phyloP scores from a whole-genome alignment of 2,113 vertebrate genomes.

The Platichthys flesus region DNA sequence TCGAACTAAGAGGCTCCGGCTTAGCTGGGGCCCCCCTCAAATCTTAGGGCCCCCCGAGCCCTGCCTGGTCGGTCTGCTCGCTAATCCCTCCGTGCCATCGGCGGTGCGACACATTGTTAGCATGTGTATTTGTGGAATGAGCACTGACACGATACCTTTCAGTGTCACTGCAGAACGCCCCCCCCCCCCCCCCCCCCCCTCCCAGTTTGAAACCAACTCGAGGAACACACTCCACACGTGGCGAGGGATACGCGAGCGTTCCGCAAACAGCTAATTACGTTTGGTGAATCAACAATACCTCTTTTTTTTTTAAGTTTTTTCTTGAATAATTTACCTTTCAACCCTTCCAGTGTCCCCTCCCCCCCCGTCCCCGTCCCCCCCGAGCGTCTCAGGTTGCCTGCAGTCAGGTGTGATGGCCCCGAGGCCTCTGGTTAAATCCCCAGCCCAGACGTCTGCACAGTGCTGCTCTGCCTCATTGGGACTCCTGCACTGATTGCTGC shows the following conservation, averaged over 20 bases:
- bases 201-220: background rate
- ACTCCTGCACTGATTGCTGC: constrained; percentile 66
- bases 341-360: background rate
- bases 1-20: background rate
- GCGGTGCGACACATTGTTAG: constrained; percentile 15
- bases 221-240: background rate
- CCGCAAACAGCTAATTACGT: background rate
- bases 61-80: background rate
- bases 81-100: constrained; percentile 27
- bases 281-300: background rate
- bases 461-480: constrained; percentile 64
- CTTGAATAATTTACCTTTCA: constrained; percentile 13
- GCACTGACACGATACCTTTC: background rate
- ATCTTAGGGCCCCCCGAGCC: constrained; percentile 8
- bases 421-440: constrained; percentile 68
- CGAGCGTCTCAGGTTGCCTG: constrained; percentile 70
- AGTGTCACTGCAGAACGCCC: background rate
- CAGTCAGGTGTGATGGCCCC: constrained; percentile 68
- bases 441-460: constrained; percentile 77
- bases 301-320: background rate
- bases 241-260: background rate
- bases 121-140: background rate
- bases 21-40: background rate
- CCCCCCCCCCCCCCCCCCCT: too few species aligned
- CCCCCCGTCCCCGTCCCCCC: constrained; percentile 3